Conservation (phyloP, 2,888 invertebrate genomes). For the Sabellastarte sp. region DNA sequence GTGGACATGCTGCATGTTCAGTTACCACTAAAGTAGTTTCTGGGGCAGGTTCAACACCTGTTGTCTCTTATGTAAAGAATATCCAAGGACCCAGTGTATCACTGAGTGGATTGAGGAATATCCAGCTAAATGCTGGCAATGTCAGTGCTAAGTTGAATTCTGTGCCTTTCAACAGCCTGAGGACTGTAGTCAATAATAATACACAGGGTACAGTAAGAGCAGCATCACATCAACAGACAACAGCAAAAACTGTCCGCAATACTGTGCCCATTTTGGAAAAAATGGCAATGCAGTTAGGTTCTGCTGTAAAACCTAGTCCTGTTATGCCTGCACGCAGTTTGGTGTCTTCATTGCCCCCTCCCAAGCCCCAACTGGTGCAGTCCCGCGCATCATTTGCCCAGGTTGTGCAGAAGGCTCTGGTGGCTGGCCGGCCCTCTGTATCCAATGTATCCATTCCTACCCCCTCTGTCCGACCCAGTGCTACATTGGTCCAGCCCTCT, state of each 20-base stretch:
- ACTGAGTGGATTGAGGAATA: not conserved
- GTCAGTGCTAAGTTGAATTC: not conserved
- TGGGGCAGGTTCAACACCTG: too few relatives aligned
- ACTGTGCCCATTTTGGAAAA: slow-evolving; percentile 33
- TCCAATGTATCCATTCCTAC: not conserved
- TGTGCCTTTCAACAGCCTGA: too few relatives aligned
- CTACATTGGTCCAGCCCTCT: not conserved
- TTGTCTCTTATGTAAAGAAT: not conserved
- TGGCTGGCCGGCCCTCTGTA: too few relatives aligned
- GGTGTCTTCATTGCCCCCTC: not conserved
- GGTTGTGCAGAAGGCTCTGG: too few relatives aligned
- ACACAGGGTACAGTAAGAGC: too few relatives aligned
- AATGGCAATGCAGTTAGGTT: slow-evolving; percentile 29
- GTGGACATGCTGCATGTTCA: too few relatives aligned
- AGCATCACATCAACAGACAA: too few relatives aligned
- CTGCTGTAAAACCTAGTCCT: not conserved
- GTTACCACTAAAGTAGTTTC: not conserved
- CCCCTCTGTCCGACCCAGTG: not conserved
- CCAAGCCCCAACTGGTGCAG: not conserved
- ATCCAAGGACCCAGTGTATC: not conserved
- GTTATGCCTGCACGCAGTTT: not conserved
- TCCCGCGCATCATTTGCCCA: not conserved
- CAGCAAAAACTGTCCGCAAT: slow-evolving; percentile 8
- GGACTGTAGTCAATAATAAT: too few relatives aligned
- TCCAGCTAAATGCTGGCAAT: not conserved